Evolutionary conservation across 2,113 vertebrate genomes (phyloP).

Genomic region (Parotia lawesii): DNA sequence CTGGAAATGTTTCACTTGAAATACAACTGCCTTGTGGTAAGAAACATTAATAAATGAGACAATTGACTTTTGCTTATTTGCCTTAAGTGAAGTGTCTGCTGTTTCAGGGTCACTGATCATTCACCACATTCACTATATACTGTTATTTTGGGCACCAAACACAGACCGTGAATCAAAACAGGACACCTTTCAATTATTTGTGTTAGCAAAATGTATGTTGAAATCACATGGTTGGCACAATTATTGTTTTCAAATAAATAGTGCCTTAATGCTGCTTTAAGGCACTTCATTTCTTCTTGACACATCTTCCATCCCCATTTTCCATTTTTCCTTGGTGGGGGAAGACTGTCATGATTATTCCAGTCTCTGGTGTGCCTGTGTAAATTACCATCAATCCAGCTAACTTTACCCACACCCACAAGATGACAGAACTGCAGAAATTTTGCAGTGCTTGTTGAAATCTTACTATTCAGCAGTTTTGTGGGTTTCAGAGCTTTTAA

Average conservation of each 20-base stretch:
- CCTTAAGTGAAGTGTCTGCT: neutral
- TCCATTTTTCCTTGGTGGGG: neutral
- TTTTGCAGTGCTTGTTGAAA: constrained; percentile 32
- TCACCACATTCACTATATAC: neutral
- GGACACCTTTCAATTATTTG: neutral
- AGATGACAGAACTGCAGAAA: constrained; percentile 32
- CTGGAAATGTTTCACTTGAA: neutral
- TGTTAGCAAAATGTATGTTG: neutral
- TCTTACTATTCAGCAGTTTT: constrained; percentile 24
- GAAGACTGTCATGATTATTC: neutral
- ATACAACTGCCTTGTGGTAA: neutral
- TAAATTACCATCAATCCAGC: constrained; percentile 11
- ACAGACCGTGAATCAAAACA: constrained; percentile 7
- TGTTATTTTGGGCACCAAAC: constrained; percentile 3
- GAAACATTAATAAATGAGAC: neutral
- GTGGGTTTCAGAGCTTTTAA: neutral
- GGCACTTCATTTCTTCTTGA: neutral
- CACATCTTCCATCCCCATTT: neutral
- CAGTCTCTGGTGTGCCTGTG: neutral
- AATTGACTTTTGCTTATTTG: constrained; percentile 16
- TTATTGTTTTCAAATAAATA: neutral
- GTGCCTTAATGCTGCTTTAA: neutral
- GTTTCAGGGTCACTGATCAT: neutral
- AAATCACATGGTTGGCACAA: neutral
- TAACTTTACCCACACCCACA: constrained; percentile 9